These are phyloP conservation scores for Drosophila melanocephala DNA, from an alignment of 2,888 invertebrate genomes.

Conservation along the genomic window DNA sequence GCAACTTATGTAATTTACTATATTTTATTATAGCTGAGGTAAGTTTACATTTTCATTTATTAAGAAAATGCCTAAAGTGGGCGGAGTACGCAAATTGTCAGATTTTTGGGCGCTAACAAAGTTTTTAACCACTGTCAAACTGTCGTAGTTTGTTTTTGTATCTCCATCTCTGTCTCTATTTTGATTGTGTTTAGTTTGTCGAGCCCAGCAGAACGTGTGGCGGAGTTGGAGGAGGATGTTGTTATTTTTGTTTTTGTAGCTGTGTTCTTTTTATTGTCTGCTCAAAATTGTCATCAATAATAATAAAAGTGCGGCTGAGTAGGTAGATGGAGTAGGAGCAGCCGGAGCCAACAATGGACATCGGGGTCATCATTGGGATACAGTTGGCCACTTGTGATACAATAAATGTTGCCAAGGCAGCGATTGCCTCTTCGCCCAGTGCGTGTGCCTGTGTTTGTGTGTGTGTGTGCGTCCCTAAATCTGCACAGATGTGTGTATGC, in stretches of 20 bases:
- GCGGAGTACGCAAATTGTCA: conserved; percentile 65
- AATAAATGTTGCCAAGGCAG: conserved; percentile 71
- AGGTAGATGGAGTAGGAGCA: conserved; percentile 2
- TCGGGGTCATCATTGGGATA: conserved; percentile 50
- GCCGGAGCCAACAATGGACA: conserved; percentile 53
- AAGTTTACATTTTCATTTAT: conserved; percentile 60
- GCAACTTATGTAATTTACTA: conserved; percentile 55
- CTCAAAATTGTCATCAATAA: conserved; percentile 82
- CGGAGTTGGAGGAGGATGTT: conserved; percentile 34
- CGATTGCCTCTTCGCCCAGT: conserved; percentile 28
- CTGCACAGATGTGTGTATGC: conserved; percentile 3
- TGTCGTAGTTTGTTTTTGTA: not conserved
- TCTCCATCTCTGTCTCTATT: conserved; percentile 3
- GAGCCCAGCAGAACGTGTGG: not conserved
- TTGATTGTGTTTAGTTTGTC: conserved; percentile 51
- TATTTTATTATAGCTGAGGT: conserved; percentile 25
- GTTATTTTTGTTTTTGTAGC: conserved; percentile 8
- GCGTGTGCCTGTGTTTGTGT: not conserved
- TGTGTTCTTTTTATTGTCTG: conserved; percentile 74
- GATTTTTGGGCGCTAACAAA: conserved; percentile 38
- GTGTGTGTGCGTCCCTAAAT: not conserved
- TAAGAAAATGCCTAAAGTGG: conserved; percentile 72
- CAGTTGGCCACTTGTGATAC: conserved; percentile 71
- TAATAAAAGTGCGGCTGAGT: conserved; percentile 71
- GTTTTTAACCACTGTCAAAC: conserved; percentile 36